phyloP scores from a whole-genome alignment of 2,797 vertebrate genomes.

The Sarcoramphus papa region DNA sequence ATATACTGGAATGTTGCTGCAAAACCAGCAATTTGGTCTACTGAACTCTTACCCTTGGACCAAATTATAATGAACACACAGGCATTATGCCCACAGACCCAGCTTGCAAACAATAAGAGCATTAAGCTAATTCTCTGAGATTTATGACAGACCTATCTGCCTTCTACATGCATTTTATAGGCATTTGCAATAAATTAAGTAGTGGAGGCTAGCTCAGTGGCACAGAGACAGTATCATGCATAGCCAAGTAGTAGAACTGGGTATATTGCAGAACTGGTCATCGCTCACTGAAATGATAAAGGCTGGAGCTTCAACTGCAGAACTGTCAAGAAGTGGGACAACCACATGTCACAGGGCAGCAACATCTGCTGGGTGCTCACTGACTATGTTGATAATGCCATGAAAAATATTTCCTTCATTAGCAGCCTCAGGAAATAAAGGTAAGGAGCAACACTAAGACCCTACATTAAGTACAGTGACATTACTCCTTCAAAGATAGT shows the following conservation, averaged over 20 bases:
- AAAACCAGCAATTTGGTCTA: background rate
- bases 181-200: conserved; percentile 66
- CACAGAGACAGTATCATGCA: background rate
- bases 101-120: conserved; percentile 34
- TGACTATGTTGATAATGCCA: background rate
- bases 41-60: background rate
- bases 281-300: background rate
- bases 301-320: background rate
- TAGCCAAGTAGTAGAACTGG: background rate
- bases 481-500: background rate
- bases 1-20: background rate
- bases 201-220: conserved; percentile 2
- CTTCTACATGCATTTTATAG: conserved; percentile 56
- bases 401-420: background rate
- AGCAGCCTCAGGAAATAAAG: background rate
- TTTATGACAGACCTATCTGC: conserved; percentile 62
- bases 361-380: background rate
- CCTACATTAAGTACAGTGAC: background rate
- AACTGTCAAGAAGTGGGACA: background rate
- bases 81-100: background rate
- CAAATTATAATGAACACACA: conserved; percentile 3
- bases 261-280: background rate
- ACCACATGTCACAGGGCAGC: background rate
- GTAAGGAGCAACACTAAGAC: background rate
- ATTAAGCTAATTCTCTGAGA: conserved; percentile 53